These are phyloP conservation scores for Chromis chromis DNA, from an alignment of 2,797 vertebrate genomes.

Conservation along the genomic window DNA sequence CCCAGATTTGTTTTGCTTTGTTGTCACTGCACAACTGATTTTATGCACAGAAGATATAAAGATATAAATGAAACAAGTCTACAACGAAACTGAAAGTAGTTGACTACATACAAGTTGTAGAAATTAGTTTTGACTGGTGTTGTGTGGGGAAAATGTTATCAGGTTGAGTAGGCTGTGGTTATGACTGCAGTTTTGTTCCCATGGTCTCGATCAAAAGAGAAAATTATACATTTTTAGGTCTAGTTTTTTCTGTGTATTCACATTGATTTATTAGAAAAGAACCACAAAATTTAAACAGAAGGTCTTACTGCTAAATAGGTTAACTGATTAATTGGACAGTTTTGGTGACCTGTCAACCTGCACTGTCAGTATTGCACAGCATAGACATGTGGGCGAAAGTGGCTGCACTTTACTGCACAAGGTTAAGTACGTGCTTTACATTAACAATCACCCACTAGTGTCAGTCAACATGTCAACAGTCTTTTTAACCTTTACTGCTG, in stretches of 20 bases:
- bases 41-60: neutral
- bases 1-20: neutral
- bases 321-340: slow-evolving; percentile 35
- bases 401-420: slow-evolving; percentile 22
- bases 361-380: slow-evolving; percentile 44
- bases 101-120: neutral
- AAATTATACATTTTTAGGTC: neutral
- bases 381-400: slow-evolving; percentile 8
- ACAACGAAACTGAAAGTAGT: neutral
- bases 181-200: neutral
- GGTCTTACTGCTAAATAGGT: neutral
- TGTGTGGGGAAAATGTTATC: neutral
- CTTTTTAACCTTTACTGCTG: slow-evolving; percentile 10
- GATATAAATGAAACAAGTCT: neutral
- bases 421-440: slow-evolving; percentile 49
- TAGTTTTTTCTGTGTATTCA: neutral
- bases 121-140: slow-evolving; percentile 5
- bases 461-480: slow-evolving; percentile 31
- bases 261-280: neutral
- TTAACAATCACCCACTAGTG: slow-evolving; percentile 36
- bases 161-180: slow-evolving; percentile 1
- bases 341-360: slow-evolving; percentile 43
- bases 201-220: neutral
- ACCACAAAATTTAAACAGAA: slow-evolving; percentile 5
- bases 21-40: neutral